These are phyloP conservation scores for Momotus momota DNA, from an alignment of 2,797 vertebrate species.

Conservation along the genomic window DNA sequence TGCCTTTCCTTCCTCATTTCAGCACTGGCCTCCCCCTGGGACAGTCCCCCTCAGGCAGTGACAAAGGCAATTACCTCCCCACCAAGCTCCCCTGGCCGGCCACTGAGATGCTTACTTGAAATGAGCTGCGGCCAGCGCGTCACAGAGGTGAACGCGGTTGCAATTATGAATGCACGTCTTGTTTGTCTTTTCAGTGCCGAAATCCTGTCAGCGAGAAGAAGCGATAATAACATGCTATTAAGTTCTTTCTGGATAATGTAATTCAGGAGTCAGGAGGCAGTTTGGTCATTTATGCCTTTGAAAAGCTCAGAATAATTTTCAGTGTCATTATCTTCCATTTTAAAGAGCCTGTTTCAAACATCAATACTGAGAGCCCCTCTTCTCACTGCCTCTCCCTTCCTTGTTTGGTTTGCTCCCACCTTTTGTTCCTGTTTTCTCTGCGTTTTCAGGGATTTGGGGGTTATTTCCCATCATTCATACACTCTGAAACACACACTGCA, in stretches of 20 bases:
- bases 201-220: slow-evolving; percentile 81
- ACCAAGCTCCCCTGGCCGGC: not conserved
- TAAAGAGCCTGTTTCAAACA: slow-evolving; percentile 76
- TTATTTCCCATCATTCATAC: not conserved
- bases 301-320: slow-evolving; percentile 83
- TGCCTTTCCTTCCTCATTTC: not conserved
- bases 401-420: slow-evolving; percentile 36
- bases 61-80: slow-evolving; percentile 38
- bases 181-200: slow-evolving; percentile 80
- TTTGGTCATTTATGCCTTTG: slow-evolving; percentile 84
- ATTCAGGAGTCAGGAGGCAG: slow-evolving; percentile 83
- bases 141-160: slow-evolving; percentile 68
- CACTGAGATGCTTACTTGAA: slow-evolving; percentile 66
- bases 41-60: not conserved
- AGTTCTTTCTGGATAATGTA: slow-evolving; percentile 83
- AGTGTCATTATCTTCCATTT: slow-evolving; percentile 80
- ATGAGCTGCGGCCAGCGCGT: slow-evolving; percentile 29
- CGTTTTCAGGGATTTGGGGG: slow-evolving; percentile 11
- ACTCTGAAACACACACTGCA: not conserved
- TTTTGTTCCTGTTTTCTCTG: slow-evolving; percentile 55
- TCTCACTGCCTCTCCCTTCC: not conserved
- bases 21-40: not conserved
- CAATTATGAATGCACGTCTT: slow-evolving; percentile 74
- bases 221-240: slow-evolving; percentile 84
- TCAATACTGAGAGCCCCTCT: slow-evolving; percentile 57